Conservation (phyloP, 2,797 vertebrate genomes). For the Helostoma temminkii region DNA sequence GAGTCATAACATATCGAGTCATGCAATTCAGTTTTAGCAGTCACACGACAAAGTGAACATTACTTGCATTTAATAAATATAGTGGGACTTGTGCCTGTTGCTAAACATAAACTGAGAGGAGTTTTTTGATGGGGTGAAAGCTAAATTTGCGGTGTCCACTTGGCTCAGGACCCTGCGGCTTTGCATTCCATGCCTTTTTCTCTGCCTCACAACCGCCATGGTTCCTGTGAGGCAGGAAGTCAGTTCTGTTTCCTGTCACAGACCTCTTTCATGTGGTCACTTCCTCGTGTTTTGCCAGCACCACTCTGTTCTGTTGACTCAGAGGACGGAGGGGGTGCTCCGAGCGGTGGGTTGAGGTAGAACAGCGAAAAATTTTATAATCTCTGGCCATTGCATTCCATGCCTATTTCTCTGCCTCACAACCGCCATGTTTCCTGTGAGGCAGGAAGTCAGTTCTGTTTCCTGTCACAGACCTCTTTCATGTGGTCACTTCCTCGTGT, state of each 20-base stretch:
- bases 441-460: slow-evolving; percentile 85
- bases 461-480: slow-evolving; percentile 86
- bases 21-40: slow-evolving; percentile 39
- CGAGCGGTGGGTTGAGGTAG: slow-evolving; percentile 30
- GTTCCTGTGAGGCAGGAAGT: slow-evolving; percentile 87
- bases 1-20: slow-evolving; percentile 47
- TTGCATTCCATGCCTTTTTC: slow-evolving; percentile 80
- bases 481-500: slow-evolving; percentile 88
- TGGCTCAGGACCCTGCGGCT: slow-evolving; percentile 60
- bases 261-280: slow-evolving; percentile 88
- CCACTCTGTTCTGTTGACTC: slow-evolving; percentile 67
- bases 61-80: slow-evolving; percentile 41
- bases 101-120: slow-evolving; percentile 56
- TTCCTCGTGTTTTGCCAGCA: slow-evolving; percentile 83
- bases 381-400: no score
- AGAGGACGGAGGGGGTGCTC: slow-evolving; percentile 54
- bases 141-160: slow-evolving; percentile 58
- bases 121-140: slow-evolving; percentile 2
- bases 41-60: slow-evolving; percentile 51
- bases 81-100: slow-evolving; percentile 42
- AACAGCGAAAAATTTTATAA: slow-evolving; percentile 3
- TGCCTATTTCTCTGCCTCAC: slow-evolving; percentile 70
- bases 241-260: slow-evolving; percentile 83
- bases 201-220: slow-evolving; percentile 73
- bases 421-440: slow-evolving; percentile 82